Base-by-base conservation (phyloP, 2,797 vertebrate species). In the Hylomyscus alleni region DNA sequence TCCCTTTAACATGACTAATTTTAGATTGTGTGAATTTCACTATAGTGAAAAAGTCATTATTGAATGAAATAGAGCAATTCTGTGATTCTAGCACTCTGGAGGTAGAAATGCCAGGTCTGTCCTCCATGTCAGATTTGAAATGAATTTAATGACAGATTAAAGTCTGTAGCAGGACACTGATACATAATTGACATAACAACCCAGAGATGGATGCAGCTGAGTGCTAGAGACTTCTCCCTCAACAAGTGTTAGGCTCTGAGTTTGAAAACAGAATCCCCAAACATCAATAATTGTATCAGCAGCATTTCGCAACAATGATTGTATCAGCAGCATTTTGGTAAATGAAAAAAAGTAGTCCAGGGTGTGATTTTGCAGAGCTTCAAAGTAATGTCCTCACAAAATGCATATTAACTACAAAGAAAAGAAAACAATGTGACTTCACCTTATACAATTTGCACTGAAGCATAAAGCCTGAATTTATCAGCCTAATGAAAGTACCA, bases 371-470 rank as follows among this genome's bases (percentile, higher is more conserved):
- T 52, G 24, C 44, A 50, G 12, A 86, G 31, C 22, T 86, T 69
- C 62, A 69, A 94, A 90, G 11, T 54, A n/a, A 24, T 73, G 37
- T 34, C n/a, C 0, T 12, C 19, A 72, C 6, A 88, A 83, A 80
- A 90, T 34, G 20, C 12, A 11, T 81, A 47, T 22, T 75, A 50
- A 84, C 72, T 84, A 62, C 14, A 69, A 82, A 60, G 15, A 3
- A 15, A 44, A 69, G 78, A 24, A 88, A 95, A 91, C 54, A n/a
- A 58, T 89, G 26, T 93, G 26, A 37, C 7, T 89, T 86, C 58
- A 54, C 10, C 37, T 40, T 88, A 80, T 44, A 58, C 26, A 83
- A n/a, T 40, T 9, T 60, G 65, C 31, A 92, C 34, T 92, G n/a
- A 22, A 54, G 58, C 37, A 50, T 50, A 3, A 9, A n/a, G 12